These are phyloP conservation scores for Okapia johnstoni DNA, from an alignment of 2,113 vertebrate species.

Conservation along the genomic window DNA sequence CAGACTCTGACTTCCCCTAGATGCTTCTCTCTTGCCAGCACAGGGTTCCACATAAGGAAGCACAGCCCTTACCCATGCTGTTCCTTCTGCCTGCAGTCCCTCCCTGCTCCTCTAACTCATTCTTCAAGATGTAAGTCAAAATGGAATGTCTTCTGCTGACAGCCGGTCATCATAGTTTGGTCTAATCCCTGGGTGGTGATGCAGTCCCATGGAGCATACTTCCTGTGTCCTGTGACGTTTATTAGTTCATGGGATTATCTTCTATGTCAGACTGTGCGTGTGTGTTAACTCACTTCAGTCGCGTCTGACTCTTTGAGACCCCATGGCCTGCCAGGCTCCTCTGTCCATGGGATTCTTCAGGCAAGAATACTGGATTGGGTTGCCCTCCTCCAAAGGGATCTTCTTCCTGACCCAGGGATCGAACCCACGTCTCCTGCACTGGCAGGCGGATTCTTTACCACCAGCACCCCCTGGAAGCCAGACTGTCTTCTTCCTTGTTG, in stretches of 20 bases:
- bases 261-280: not conserved
- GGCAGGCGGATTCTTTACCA: not conserved
- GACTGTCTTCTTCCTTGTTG: not conserved
- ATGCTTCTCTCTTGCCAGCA: not conserved
- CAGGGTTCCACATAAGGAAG: not conserved
- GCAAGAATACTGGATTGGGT: not conserved
- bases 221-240: accelerated
- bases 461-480: not conserved
- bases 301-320: not conserved
- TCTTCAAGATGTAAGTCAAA: not conserved
- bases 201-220: not conserved
- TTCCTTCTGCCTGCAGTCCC: not conserved
- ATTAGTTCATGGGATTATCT: not conserved
- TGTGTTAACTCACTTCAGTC: not conserved
- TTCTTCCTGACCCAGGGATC: not conserved
- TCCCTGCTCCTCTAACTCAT: not conserved
- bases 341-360: not conserved
- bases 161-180: accelerated
- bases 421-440: not conserved
- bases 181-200: not conserved
- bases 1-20: not conserved
- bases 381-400: not conserved
- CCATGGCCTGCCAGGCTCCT: not conserved
- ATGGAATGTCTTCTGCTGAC: not conserved
- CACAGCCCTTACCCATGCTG: accelerated